phyloP scores from a whole-genome alignment of 2,797 vertebrate species.

The Pogoniulus pusillus region DNA sequence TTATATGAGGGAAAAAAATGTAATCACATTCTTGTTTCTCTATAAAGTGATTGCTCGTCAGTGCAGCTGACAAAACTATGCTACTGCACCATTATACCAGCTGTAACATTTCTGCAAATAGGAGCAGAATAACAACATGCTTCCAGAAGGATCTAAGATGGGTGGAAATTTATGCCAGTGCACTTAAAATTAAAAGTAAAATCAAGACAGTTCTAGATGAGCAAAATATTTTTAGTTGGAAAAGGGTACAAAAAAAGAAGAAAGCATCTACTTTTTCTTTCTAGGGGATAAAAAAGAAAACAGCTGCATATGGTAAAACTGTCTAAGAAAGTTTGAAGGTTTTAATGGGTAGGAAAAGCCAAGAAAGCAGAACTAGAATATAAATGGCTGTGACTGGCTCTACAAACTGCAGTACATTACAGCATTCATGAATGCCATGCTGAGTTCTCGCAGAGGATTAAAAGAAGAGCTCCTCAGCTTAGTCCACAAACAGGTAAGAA shows the following conservation, averaged over 20 bases:
- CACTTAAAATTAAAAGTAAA: not conserved
- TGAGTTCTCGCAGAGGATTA: not conserved
- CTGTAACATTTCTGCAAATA: not conserved
- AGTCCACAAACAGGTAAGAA: not conserved
- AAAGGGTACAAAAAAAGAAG: not conserved
- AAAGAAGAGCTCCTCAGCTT: not conserved
- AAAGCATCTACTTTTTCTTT: not conserved
- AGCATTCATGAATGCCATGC: not conserved
- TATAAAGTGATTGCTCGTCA: not conserved
- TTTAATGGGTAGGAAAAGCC: not conserved
- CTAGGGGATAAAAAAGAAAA: not conserved
- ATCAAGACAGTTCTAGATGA: not conserved
- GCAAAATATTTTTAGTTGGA: not conserved
- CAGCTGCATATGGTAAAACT: not conserved
- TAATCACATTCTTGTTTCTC: not conserved
- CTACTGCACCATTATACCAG: not conserved
- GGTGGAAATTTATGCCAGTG: not conserved
- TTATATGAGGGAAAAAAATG: not conserved
- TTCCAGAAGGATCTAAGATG: not conserved
- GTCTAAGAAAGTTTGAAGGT: not conserved
- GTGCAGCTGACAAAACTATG: not conserved
- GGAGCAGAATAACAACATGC: not conserved
- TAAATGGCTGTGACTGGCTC: not conserved
- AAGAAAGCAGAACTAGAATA: conserved; percentile 8
- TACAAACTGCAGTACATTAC: not conserved